Conservation (phyloP, 2,113 vertebrate species). For the Chionis minor region DNA sequence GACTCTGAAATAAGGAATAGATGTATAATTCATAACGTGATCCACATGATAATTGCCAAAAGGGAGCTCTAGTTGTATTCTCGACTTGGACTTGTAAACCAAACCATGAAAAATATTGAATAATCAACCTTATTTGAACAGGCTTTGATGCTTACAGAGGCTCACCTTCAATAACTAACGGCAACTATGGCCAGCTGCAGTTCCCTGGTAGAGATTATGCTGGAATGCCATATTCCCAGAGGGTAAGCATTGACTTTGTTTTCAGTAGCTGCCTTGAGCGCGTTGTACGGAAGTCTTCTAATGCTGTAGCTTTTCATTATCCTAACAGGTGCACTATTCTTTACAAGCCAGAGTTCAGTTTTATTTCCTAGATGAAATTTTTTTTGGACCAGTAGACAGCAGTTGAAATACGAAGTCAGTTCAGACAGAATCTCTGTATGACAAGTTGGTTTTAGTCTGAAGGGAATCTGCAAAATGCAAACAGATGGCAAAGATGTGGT, state of each 20-base stretch:
- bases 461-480: neutral
- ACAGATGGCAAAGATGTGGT: neutral
- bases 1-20: neutral
- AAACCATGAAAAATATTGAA: neutral
- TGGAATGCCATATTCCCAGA: constrained; percentile 76
- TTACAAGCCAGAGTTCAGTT: neutral
- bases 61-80: neutral
- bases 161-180: constrained; percentile 75
- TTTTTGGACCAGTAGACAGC: neutral
- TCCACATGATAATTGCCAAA: neutral
- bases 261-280: neutral
- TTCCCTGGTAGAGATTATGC: constrained; percentile 81
- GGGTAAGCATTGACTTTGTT: constrained; percentile 73
- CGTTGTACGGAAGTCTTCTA: neutral
- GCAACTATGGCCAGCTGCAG: constrained; percentile 76
- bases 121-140: constrained; percentile 2
- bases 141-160: constrained; percentile 80
- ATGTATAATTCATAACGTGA: neutral
- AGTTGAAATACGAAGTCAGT: neutral
- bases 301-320: neutral
- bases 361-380: neutral
- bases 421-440: neutral
- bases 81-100: neutral
- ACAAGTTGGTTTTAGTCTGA: neutral
- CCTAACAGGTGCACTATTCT: neutral